Conservation (phyloP, 2,888 invertebrate genomes). For the Tuberolachnus salignus region DNA sequence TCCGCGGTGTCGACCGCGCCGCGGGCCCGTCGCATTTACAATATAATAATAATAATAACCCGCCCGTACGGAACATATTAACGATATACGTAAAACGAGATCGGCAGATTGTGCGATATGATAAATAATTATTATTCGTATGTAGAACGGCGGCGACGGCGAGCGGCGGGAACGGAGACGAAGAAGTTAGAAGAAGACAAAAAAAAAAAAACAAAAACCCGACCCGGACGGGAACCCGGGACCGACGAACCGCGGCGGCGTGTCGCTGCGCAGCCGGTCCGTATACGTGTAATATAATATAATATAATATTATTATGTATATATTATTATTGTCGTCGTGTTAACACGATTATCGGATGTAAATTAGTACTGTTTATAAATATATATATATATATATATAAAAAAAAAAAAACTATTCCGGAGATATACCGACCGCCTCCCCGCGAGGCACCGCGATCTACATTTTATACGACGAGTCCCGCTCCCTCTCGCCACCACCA, state of each 20-base stretch:
- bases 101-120: conserved; percentile 52
- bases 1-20: no score
- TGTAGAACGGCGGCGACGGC: no score
- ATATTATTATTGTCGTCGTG: conserved; percentile 50
- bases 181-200: no score
- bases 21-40: background rate
- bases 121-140: conserved; percentile 48
- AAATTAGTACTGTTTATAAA: conserved; percentile 44
- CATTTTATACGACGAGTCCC: conserved; percentile 40
- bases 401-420: no score
- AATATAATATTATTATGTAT: no score
- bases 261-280: background rate
- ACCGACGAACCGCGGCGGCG: background rate
- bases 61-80: background rate
- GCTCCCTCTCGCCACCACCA: no score
- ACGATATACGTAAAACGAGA: conserved; percentile 34
- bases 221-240: conserved; percentile 19
- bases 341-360: conserved; percentile 56
- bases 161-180: no score
- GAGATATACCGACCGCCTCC: background rate
- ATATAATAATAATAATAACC: background rate
- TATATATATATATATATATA: background rate
- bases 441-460: conserved; percentile 45
- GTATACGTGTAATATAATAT: background rate
- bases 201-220: conserved; percentile 10